phyloP scores from a whole-genome alignment of 2,113 vertebrate species.

The Trogon surrucura region DNA sequence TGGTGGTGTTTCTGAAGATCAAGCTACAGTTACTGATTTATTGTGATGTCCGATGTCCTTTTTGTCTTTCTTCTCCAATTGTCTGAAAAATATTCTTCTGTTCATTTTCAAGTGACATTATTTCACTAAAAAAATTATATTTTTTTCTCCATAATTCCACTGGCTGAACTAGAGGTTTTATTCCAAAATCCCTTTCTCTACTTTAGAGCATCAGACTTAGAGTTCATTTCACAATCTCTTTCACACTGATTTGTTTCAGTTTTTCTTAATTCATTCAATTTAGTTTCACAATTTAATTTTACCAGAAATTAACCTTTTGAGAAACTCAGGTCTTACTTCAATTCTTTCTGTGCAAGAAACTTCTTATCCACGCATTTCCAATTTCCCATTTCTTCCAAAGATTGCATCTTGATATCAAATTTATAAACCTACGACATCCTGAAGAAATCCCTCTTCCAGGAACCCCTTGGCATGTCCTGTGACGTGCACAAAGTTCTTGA shows the following conservation, averaged over 20 bases:
- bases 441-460: neutral
- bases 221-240: neutral
- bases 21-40: neutral
- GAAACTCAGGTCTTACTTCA: neutral
- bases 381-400: neutral
- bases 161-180: neutral
- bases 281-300: neutral
- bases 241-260: neutral
- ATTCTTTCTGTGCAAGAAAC: neutral
- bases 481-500: neutral
- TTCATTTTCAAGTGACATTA: neutral
- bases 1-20: neutral
- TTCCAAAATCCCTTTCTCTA: neutral
- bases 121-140: neutral
- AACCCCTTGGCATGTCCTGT: neutral
- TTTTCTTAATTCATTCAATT: neutral
- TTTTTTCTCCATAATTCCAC: neutral
- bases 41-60: neutral
- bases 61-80: neutral
- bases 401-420: neutral
- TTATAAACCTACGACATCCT: neutral
- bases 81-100: neutral
- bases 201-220: neutral
- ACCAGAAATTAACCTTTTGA: neutral
- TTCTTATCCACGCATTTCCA: neutral